Conservation (phyloP, 2,888 invertebrate genomes). For the Mamestra brassicae region DNA sequence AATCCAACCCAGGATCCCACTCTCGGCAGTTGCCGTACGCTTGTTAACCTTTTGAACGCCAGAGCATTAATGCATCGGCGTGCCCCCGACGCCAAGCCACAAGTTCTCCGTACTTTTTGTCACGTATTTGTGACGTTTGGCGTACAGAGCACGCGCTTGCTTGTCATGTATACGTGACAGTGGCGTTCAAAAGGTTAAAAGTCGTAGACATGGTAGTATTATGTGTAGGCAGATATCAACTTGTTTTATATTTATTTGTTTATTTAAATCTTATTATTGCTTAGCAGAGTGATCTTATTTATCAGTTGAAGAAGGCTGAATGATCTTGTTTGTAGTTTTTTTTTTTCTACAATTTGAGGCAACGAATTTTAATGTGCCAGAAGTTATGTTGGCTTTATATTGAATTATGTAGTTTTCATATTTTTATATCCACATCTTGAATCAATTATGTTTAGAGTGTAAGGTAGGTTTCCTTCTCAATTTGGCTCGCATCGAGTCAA, state of each 20-base stretch:
- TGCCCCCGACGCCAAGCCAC: too few relatives aligned
- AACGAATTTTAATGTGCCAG: slow-evolving; percentile 5
- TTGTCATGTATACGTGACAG: too few relatives aligned
- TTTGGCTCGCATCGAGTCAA: slow-evolving; percentile 48
- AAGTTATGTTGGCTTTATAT: slow-evolving; percentile 7
- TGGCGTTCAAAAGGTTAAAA: too few relatives aligned
- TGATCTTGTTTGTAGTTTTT: slow-evolving; percentile 8
- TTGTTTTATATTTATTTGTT: slow-evolving; percentile 1
- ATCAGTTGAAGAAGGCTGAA: slow-evolving; percentile 4
- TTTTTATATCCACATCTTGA: slow-evolving; percentile 16
- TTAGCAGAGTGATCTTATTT: slow-evolving; percentile 1
- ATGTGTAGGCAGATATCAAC: neutral
- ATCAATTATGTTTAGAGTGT: slow-evolving; percentile 5
- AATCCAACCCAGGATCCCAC: too few relatives aligned
- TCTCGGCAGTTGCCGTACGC: neutral
- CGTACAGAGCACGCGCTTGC: too few relatives aligned
- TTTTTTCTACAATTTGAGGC: neutral
- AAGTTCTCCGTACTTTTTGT: too few relatives aligned
- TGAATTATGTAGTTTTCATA: slow-evolving; percentile 15
- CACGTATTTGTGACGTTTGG: too few relatives aligned
- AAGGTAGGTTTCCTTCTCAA: slow-evolving; percentile 1
- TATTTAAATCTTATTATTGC: neutral
- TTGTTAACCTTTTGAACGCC: too few relatives aligned
- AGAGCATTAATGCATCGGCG: too few relatives aligned
- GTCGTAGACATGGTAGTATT: neutral